These are phyloP conservation scores for Doris montereyensis DNA, from an alignment of 2,888 invertebrate species.

Conservation along the genomic window DNA sequence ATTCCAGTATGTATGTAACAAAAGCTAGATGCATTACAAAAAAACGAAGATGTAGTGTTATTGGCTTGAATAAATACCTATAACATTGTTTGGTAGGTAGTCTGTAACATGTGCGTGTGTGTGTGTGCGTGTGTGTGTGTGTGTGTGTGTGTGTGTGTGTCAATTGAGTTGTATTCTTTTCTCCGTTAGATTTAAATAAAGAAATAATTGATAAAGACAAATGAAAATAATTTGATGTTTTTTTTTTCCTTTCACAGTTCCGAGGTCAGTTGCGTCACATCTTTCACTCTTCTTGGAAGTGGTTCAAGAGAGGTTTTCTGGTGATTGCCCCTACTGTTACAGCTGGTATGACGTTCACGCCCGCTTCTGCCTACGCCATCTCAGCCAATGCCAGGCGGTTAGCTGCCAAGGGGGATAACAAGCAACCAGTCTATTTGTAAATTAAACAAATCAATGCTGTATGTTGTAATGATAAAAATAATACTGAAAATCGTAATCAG, in stretches of 20 bases:
- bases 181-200: neutral
- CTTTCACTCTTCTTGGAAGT: slow-evolving; percentile 24
- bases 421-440: too few relatives aligned
- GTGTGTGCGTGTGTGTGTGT: slow-evolving; percentile 26
- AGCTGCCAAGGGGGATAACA: too few relatives aligned
- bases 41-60: too few relatives aligned
- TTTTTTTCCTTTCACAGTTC: neutral
- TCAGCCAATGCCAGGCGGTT: neutral
- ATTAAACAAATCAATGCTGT: too few relatives aligned
- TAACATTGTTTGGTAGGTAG: too few relatives aligned
- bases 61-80: too few relatives aligned
- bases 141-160: slow-evolving; percentile 23
- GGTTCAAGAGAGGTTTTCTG: slow-evolving; percentile 20
- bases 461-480: too few relatives aligned
- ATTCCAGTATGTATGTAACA: too few relatives aligned
- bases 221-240: neutral
- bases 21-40: too few relatives aligned
- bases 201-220: neutral
- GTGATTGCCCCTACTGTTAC: neutral
- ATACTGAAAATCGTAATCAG: too few relatives aligned
- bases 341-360: slow-evolving; percentile 2
- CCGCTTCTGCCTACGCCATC: neutral
- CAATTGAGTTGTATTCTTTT: neutral
- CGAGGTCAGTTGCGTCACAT: slow-evolving; percentile 10
- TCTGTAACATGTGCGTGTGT: neutral